Evolutionary conservation across 2,113 vertebrate species (phyloP), one percentile per base, ranked within the genome.

Genomic region (Oryzias celebensis): DNA sequence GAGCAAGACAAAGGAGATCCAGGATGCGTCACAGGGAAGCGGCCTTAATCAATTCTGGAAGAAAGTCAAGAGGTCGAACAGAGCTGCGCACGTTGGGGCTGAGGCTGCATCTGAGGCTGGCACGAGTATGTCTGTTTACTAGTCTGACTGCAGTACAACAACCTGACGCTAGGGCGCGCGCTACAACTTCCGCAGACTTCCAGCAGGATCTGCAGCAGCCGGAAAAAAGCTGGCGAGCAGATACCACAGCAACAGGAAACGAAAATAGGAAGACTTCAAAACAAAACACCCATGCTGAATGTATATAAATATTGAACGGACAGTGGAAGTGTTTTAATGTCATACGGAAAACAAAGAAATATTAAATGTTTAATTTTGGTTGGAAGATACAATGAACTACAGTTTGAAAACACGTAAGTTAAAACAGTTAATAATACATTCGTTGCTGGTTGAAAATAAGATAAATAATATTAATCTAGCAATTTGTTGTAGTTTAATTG

Each of bases 101-200:
- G 24, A 22, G 46, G 51, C 26, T 72, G 44, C 59, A 46, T 43
- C 28, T 17, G 23, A 59, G 22, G 18, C 22, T 67, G 64, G 62
- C 69, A 57, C 72, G 44, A 45, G 16, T 56, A 49, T 52, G 63
- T 67, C 50, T 17, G 66, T 58, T 46, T 31, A 2, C n/a, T 31
- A 66, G 49, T 26, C 36, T 41, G 60, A 54, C 60, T 88, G 88
- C 83, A 90, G 65, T 87, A 84, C 85, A 75, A 16, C 69, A 63
- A 74, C 4, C 71, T 24, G 74, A 72, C 90, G 46, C 86, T 86
- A 79, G 87, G 73, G 66, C 15, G 86, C 84, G 89, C 86, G 73
- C 78, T 85, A 77, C 81, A 87, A 82, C 87, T 81, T 84, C 44
- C 14, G 48, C 73, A 68, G 56, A 24, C 56, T 72, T 52, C 43